Base-by-base conservation (phyloP, 2,113 vertebrate species). In the Heterotilapia buettikoferi region DNA sequence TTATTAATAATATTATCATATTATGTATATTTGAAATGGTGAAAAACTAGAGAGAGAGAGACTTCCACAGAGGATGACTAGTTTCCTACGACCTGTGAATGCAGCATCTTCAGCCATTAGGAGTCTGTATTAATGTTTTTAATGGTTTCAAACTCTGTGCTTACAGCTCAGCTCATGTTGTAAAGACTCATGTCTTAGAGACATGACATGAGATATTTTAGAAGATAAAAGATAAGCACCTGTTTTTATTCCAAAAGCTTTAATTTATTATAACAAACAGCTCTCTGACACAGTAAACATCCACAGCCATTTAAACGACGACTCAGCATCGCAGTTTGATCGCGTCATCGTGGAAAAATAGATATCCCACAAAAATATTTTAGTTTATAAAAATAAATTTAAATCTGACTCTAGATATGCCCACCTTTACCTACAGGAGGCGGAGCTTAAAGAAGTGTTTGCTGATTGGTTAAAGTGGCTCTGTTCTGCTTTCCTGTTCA, bases 31-130 rank as follows among this genome's bases (percentile, higher is more conserved):
- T 47, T 47, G 14, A 73, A 73, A 1, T 26, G 2, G 14, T 76
- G 40, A 73, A 73, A 45, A 47, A 29, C 14, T 0, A 16, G 2
- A 24, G 11, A 26, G 56, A 29, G 56, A 59, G 57, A 2, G 26
- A 9, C 0, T 18, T 5, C 40, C 9, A 73, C 12, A 47, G 9
- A 29, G 18, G 31, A 76, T 47, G 43, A 76, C 9, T 38, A 47
- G 1, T 76, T 76, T 50, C 71, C 9, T 76, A 7, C 4, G 1
- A 29, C 43, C 43, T 76, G 43, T 76, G 71, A 76, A 31, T 16
- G 71, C 71, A 76, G 16, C 71, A 50, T 50, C 43, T 50, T 76
- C 71, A 50, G 43, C 40, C 38, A 45, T 45, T 47, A 18, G 68
- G 9, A 73, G 18, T 45, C 40, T 11, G 31, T 11, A 1, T 7